Evolutionary conservation across 2,888 invertebrate species (phyloP).

Genomic region (Cecidostiba fungosa): DNA sequence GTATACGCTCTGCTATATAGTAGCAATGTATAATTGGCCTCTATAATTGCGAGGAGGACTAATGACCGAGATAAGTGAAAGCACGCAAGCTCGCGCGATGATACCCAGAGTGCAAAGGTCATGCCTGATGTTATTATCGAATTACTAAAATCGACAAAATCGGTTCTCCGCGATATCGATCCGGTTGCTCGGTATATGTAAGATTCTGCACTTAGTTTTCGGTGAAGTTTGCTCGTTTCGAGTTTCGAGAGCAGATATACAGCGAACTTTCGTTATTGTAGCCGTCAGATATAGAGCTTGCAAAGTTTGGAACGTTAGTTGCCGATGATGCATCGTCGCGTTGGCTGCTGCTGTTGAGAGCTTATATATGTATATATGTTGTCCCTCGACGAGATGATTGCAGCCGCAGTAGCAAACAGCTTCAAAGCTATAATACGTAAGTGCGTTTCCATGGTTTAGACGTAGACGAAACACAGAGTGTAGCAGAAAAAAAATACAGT

Average conservation of each 20-base stretch:
- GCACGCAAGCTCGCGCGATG: neutral
- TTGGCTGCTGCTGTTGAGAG: neutral
- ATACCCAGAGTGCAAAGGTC: neutral
- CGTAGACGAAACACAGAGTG: neutral
- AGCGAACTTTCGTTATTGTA: neutral
- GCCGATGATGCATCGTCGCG: neutral
- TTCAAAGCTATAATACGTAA: slow-evolving; percentile 77
- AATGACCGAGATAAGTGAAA: slow-evolving; percentile 19
- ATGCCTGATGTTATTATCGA: too few relatives aligned
- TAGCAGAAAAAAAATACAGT: neutral
- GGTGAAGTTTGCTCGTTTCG: neutral
- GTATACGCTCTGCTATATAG: too few relatives aligned
- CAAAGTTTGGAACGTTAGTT: neutral
- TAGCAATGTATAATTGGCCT: slow-evolving; percentile 1
- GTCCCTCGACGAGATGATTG: neutral
- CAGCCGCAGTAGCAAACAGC: slow-evolving; percentile 72
- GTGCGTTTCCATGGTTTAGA: slow-evolving; percentile 62
- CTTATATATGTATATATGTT: neutral
- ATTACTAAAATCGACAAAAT: too few relatives aligned
- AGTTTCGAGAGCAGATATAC: neutral
- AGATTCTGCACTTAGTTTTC: neutral
- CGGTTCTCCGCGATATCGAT: too few relatives aligned
- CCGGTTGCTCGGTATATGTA: too few relatives aligned
- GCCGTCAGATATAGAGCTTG: too few relatives aligned
- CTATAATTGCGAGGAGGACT: neutral